Percentiles rank a stretch among this genome's conserved stretches.
Conservation (phyloP, 2,888 invertebrate species). For the Drosophila paranaensis region DNA sequence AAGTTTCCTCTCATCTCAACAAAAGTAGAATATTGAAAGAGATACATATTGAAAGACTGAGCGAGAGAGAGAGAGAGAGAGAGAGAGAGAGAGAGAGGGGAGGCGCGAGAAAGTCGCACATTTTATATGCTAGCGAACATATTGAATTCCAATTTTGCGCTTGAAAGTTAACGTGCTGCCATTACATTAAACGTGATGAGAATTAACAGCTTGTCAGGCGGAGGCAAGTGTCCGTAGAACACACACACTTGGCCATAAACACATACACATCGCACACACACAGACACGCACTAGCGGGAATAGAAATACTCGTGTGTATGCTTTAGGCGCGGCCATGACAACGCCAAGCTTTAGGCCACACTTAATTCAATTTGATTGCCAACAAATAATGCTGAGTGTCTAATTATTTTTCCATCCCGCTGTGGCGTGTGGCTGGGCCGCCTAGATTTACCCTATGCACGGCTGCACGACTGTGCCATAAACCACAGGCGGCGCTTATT, state of each 20-base stretch:
- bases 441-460: constrained; percentile 35
- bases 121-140: constrained; percentile 71
- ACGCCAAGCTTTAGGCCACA: constrained; percentile 57
- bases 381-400: constrained; percentile 78
- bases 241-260: constrained; percentile 27
- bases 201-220: constrained; percentile 72
- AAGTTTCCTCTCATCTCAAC: constrained; percentile 40
- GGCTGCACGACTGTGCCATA: constrained; percentile 23
- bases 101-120: constrained; percentile 47
- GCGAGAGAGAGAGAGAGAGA: not conserved
- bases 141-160: constrained; percentile 78
- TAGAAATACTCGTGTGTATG: constrained; percentile 35
- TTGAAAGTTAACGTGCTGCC: constrained; percentile 78
- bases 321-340: constrained; percentile 44
- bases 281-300: not conserved
- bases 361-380: constrained; percentile 80
- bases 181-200: constrained; percentile 79
- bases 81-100: not conserved
- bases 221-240: constrained; percentile 32
- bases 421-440: constrained; percentile 18
- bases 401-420: constrained; percentile 65
- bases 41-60: constrained; percentile 8
- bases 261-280: not conserved
- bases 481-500: constrained; percentile 46
- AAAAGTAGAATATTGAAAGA: constrained; percentile 23